A percentile compares a stretch with the other conserved stretches of the same genome.
These are phyloP conservation scores for Clarias pachynema DNA, from an alignment of 2,797 vertebrate genomes.

Conservation along the genomic window DNA sequence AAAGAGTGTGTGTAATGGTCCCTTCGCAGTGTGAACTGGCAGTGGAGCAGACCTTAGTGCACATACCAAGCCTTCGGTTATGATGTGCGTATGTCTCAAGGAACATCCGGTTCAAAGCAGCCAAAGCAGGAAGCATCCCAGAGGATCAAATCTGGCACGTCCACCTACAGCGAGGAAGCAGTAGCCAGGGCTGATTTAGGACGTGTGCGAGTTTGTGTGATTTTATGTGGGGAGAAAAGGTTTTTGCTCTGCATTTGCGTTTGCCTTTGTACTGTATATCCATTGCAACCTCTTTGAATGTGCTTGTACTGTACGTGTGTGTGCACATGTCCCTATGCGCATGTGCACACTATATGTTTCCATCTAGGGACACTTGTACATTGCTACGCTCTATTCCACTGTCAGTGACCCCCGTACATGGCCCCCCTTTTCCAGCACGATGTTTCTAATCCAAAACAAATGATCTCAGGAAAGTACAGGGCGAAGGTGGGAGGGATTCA, in stretches of 20 bases:
- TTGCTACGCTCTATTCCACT: slow-evolving; percentile 74
- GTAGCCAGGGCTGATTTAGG: slow-evolving; percentile 47
- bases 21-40: slow-evolving; percentile 35
- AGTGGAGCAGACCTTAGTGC: slow-evolving; percentile 35
- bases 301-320: slow-evolving; percentile 7
- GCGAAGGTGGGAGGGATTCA: slow-evolving; percentile 56
- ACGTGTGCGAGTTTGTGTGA: slow-evolving; percentile 21
- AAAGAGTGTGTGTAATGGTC: slow-evolving; percentile 35
- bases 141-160: slow-evolving; percentile 63
- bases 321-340: slow-evolving; percentile 11
- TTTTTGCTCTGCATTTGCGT: slow-evolving; percentile 12
- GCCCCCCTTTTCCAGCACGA: slow-evolving; percentile 63
- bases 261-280: slow-evolving; percentile 18
- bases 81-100: slow-evolving; percentile 55
- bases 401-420: slow-evolving; percentile 52
- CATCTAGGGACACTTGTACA: slow-evolving; percentile 73
- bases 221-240: slow-evolving; percentile 4
- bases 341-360: slow-evolving; percentile 44
- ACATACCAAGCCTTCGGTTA: slow-evolving; percentile 54
- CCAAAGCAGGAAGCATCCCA: slow-evolving; percentile 46
- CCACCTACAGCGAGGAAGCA: slow-evolving; percentile 47
- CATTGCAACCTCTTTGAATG: background rate
- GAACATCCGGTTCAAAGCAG: slow-evolving; percentile 50
- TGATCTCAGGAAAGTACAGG: slow-evolving; percentile 70
- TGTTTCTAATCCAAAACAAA: slow-evolving; percentile 86